Evolutionary conservation across 2,797 vertebrate species (phyloP).

Genomic region (Esox masquinongy): DNA sequence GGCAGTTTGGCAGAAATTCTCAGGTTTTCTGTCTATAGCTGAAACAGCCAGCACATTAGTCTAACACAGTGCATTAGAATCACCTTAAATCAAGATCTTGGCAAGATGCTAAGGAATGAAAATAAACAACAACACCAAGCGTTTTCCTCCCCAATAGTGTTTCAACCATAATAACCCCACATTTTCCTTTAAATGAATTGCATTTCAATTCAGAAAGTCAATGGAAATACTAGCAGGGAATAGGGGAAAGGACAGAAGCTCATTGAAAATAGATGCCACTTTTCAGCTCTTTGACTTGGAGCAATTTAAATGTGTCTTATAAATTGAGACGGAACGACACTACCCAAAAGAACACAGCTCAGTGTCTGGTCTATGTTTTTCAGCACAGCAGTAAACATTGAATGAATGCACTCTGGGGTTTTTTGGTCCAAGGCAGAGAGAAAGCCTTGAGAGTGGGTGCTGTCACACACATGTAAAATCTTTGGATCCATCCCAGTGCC

Average conservation of each 20-base stretch:
- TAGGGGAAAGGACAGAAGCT: background rate
- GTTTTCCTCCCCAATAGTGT: slow-evolving; percentile 31
- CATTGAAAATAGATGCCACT: background rate
- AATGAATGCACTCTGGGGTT: slow-evolving; percentile 61
- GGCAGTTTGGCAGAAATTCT: slow-evolving; percentile 38
- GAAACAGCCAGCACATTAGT: slow-evolving; percentile 25
- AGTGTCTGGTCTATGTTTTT: background rate
- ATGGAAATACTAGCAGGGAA: background rate
- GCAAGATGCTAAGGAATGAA: slow-evolving; percentile 53
- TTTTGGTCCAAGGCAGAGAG: slow-evolving; percentile 57
- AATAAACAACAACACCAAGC: slow-evolving; percentile 27
- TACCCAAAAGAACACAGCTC: background rate
- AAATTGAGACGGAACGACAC: background rate
- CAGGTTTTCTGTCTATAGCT: slow-evolving; percentile 32
- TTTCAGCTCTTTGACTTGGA: background rate
- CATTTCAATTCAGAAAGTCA: background rate
- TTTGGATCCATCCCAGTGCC: slow-evolving; percentile 67
- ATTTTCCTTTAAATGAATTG: slow-evolving; percentile 16
- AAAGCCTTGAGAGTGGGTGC: slow-evolving; percentile 51
- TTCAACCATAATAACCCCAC: slow-evolving; percentile 49
- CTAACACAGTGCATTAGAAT: slow-evolving; percentile 49
- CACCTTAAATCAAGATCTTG: slow-evolving; percentile 57
- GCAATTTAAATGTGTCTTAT: background rate
- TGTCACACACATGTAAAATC: slow-evolving; percentile 69
- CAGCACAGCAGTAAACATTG: slow-evolving; percentile 50